Evolutionary conservation across 2,113 vertebrate genomes (phyloP).

Genomic region (zebrafish (Danio rerio)): DNA sequence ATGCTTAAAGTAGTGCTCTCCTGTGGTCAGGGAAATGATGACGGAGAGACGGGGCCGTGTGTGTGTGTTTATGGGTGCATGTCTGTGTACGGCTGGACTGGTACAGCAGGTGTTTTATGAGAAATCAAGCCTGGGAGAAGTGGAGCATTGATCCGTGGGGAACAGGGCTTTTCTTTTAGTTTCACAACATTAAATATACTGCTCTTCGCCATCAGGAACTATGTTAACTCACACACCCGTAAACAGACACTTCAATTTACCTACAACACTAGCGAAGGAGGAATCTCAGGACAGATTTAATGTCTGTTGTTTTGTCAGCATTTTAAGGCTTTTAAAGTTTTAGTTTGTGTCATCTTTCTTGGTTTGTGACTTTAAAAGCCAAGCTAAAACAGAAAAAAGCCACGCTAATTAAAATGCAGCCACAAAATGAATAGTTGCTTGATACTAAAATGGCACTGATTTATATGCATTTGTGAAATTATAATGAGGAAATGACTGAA

Average conservation of each 20-base stretch:
- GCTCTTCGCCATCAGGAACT: constrained; percentile 17
- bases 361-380: neutral
- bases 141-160: constrained; percentile 35
- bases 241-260: neutral
- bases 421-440: no score
- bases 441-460: no score
- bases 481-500: no score
- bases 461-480: no score
- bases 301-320: constrained; percentile 3
- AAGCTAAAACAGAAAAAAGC: neutral
- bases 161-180: constrained; percentile 24
- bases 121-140: constrained; percentile 33
- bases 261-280: neutral
- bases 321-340: neutral
- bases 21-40: constrained; percentile 39
- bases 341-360: neutral
- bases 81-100: constrained; percentile 22
- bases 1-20: constrained; percentile 55
- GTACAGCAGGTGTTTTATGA: constrained; percentile 42
- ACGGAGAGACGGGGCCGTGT: constrained; percentile 30
- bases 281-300: neutral
- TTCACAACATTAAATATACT: constrained; percentile 43
- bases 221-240: constrained; percentile 4
- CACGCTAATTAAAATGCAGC: no score
- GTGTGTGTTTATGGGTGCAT: constrained; percentile 15